Conservation (phyloP, 2,113 vertebrate genomes). For the Ariopsis seemanni region DNA sequence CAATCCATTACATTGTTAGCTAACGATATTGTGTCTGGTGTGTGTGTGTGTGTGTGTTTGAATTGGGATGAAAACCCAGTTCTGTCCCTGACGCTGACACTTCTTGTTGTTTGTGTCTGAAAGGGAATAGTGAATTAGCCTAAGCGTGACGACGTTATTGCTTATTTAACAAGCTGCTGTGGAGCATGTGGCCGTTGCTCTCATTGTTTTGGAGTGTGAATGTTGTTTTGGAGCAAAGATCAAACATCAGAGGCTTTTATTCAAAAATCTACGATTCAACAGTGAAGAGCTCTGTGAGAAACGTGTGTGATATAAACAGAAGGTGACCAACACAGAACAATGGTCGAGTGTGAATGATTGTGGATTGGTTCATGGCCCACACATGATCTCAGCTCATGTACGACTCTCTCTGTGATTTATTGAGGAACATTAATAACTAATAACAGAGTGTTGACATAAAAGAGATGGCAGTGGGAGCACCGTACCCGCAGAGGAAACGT, state of each 20-base stretch:
- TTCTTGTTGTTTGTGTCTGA: neutral
- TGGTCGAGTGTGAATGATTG: neutral
- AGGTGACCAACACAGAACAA: neutral
- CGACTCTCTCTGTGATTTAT: neutral
- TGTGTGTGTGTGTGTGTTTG: neutral
- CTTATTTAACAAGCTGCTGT: neutral
- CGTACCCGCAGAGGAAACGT: too few relatives aligned
- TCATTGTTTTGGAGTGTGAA: neutral
- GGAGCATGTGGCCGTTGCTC: neutral
- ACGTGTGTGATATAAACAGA: neutral
- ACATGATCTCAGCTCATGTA: neutral
- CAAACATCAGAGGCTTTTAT: neutral
- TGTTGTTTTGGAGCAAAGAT: neutral
- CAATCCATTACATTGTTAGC: neutral
- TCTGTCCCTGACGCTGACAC: neutral
- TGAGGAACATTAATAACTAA: neutral
- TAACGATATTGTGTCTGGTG: neutral
- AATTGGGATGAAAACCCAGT: neutral
- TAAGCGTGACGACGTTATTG: neutral
- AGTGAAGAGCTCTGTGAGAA: neutral
- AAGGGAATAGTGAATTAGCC: neutral
- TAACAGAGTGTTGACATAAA: too few relatives aligned
- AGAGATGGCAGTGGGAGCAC: too few relatives aligned
- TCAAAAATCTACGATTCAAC: neutral
- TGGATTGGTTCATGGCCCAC: neutral